These are phyloP conservation scores for Acanthopagrus latus DNA, from an alignment of 2,797 vertebrate species.

Conservation along the genomic window DNA sequence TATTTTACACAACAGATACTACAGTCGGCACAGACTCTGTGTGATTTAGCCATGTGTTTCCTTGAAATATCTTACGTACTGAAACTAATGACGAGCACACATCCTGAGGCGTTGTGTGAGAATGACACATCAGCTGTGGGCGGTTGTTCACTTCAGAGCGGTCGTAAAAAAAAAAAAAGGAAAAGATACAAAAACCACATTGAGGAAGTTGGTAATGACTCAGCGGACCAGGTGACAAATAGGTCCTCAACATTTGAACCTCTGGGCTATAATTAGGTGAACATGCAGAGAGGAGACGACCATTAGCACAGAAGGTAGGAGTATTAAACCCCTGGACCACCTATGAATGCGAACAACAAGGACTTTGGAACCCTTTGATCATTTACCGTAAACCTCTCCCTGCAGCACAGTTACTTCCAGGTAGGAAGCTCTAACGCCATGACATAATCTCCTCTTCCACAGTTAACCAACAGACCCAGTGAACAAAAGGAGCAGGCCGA, in stretches of 20 bases:
- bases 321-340: background rate
- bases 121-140: constrained; percentile 52
- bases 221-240: constrained; percentile 46
- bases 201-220: constrained; percentile 68
- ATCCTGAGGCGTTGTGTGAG: constrained; percentile 41
- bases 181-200: constrained; percentile 21
- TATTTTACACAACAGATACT: background rate
- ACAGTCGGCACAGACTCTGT: background rate
- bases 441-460: constrained; percentile 24
- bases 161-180: constrained; percentile 32
- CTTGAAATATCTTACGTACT: background rate
- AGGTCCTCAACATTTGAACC: constrained; percentile 9
- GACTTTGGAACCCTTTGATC: constrained; percentile 47
- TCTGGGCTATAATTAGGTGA: constrained; percentile 50
- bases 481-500: background rate
- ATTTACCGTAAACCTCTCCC: constrained; percentile 27
- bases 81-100: constrained; percentile 10
- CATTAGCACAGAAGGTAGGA: background rate
- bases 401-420: background rate
- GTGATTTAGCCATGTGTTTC: constrained; percentile 25
- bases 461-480: constrained; percentile 37
- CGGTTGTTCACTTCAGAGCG: background rate
- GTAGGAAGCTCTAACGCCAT: constrained; percentile 25
- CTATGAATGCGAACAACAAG: constrained; percentile 25
- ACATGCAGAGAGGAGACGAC: constrained; percentile 4